A percentile compares a stretch with the other conserved stretches of the same genome.
Evolutionary conservation across 2,888 invertebrate genomes (phyloP).

Genomic region (Alloplasta piceator): DNA sequence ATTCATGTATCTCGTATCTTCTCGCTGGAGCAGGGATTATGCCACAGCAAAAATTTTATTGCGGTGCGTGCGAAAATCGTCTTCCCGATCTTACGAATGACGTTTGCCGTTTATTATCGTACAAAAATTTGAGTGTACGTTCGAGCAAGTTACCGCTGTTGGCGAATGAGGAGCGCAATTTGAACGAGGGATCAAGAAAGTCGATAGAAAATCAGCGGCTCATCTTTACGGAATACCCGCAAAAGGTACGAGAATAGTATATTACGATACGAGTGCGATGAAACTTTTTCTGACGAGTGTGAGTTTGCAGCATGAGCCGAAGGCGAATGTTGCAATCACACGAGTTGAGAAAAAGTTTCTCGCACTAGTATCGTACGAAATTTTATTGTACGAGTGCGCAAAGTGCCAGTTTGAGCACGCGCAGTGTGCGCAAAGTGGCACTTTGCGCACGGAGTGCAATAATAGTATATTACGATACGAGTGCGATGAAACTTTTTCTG

Average conservation of each 20-base stretch:
- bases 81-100: slow-evolving; percentile 74
- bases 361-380: no score
- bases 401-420: no score
- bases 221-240: slow-evolving; percentile 48
- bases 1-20: neutral
- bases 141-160: slow-evolving; percentile 57
- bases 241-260: slow-evolving; percentile 60
- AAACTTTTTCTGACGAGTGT: no score
- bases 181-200: slow-evolving; percentile 58
- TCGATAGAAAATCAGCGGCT: slow-evolving; percentile 58
- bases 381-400: no score
- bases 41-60: slow-evolving; percentile 76
- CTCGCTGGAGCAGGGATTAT: slow-evolving; percentile 59
- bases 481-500: no score
- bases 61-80: slow-evolving; percentile 72
- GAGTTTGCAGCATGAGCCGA: no score
- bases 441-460: no score
- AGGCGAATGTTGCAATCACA: no score
- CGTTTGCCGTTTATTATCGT: slow-evolving; percentile 76
- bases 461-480: no score
- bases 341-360: no score
- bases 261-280: no score
- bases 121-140: slow-evolving; percentile 73
- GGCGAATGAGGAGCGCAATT: slow-evolving; percentile 56
- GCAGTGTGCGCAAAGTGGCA: no score